These are phyloP conservation scores for Hydrocynus forskahlii DNA, from an alignment of 2,797 vertebrate genomes.

Conservation along the genomic window DNA sequence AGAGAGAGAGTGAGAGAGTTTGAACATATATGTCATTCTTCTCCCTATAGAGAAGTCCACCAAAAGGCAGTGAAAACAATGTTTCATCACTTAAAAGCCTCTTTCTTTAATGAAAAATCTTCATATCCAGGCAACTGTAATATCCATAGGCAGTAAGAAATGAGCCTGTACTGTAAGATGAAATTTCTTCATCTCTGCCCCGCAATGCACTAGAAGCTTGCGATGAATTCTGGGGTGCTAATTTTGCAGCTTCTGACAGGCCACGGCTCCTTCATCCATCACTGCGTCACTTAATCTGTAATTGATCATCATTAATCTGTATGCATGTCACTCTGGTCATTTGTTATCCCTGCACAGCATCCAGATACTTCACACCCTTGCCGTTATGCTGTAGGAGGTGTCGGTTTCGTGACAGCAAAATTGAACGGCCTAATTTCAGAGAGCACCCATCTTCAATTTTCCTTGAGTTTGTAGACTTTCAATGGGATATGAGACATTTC, in stretches of 20 bases:
- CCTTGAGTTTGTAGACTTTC: not conserved
- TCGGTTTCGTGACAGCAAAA: not conserved
- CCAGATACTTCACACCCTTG: not conserved
- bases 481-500: too few relatives aligned
- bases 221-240: not conserved
- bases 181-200: not conserved
- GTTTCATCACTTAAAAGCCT: not conserved
- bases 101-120: not conserved
- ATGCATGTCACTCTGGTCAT: not conserved
- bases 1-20: not conserved
- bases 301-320: slow-evolving; percentile 11
- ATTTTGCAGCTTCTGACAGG: slow-evolving; percentile 11
- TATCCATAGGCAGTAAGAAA: not conserved
- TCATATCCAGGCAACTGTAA: not conserved
- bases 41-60: not conserved
- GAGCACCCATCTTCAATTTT: not conserved
- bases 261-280: not conserved
- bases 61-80: not conserved
- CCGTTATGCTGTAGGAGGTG: not conserved
- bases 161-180: not conserved
- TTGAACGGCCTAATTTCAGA: not conserved
- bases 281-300: not conserved
- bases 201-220: not conserved
- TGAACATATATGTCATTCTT: not conserved
- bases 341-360: not conserved